These are phyloP conservation scores for Semnornis frantzii DNA, from an alignment of 2,113 vertebrate species.

Conservation along the genomic window DNA sequence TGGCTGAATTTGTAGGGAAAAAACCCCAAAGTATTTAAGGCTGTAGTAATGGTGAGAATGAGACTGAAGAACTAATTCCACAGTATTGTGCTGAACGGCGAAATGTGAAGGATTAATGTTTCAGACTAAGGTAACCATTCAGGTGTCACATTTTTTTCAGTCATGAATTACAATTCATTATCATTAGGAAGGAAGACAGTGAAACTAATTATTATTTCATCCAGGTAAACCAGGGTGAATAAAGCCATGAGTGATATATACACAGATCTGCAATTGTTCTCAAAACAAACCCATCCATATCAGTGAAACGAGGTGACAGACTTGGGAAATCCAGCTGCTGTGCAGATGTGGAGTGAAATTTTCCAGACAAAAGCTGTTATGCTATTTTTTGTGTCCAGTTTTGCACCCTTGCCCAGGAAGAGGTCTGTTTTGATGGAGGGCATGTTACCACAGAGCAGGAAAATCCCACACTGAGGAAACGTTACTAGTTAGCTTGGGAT, in stretches of 20 bases:
- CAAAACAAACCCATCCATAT: conserved; percentile 31
- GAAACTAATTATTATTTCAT: conserved; percentile 31
- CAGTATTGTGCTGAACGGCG: background rate
- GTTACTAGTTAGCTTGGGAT: background rate
- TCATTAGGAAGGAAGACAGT: background rate
- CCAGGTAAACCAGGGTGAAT: conserved; percentile 43
- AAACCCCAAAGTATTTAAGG: background rate
- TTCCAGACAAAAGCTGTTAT: conserved; percentile 38
- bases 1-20: background rate
- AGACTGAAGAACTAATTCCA: background rate
- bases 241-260: conserved; percentile 32
- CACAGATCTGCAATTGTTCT: conserved; percentile 2
- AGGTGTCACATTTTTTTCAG: background rate
- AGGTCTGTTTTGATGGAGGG: background rate
- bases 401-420: background rate
- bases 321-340: conserved; percentile 56
- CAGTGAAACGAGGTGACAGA: conserved; percentile 52
- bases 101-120: background rate
- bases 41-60: background rate
- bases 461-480: background rate
- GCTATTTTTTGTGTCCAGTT: background rate
- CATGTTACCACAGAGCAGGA: background rate
- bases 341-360: conserved; percentile 52
- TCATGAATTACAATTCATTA: conserved; percentile 34
- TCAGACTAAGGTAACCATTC: background rate